These are phyloP conservation scores for Anthonomus grandis DNA, from an alignment of 1,140 invertebrate species.

Conservation along the genomic window DNA sequence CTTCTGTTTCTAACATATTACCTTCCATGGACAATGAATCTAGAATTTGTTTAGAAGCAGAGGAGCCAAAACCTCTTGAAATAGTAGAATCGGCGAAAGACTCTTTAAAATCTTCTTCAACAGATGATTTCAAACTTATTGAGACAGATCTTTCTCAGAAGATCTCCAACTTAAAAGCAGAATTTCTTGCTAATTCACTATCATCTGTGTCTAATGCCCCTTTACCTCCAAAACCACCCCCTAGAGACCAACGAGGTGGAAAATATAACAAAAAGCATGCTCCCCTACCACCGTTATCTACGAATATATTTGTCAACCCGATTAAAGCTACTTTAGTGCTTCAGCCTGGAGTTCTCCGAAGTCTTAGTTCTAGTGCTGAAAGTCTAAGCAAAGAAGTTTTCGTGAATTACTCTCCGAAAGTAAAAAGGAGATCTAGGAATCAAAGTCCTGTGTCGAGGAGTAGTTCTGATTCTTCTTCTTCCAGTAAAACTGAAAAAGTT, in stretches of 20 bases:
- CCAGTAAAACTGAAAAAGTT: conserved; percentile 15
- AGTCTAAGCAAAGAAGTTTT: conserved; percentile 34
- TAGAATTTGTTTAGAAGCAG: no score
- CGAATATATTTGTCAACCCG: conserved; percentile 8
- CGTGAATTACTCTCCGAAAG: conserved; percentile 41
- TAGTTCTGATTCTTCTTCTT: conserved; percentile 5
- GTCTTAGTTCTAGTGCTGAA: conserved; percentile 25
- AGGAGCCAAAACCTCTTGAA: no score
- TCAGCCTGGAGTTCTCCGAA: conserved; percentile 43
- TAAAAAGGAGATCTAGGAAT: conserved; percentile 27
- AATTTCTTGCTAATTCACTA: not conserved
- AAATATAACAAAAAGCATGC: conserved; percentile 46
- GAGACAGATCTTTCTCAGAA: not conserved
- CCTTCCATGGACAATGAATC: not conserved
- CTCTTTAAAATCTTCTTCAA: no score
- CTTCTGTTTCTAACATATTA: not conserved
- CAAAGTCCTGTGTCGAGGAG: conserved; percentile 17
- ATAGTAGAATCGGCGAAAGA: no score
- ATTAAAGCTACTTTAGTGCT: conserved; percentile 46
- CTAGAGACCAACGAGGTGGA: conserved; percentile 35
- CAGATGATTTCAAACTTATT: not conserved
- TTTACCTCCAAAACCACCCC: not conserved
- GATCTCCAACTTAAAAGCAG: not conserved
- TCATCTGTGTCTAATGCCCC: not conserved
- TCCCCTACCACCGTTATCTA: conserved; percentile 36